Evolutionary conservation across 2,888 invertebrate species (phyloP).

Genomic region (Drosophila diplacantha): DNA sequence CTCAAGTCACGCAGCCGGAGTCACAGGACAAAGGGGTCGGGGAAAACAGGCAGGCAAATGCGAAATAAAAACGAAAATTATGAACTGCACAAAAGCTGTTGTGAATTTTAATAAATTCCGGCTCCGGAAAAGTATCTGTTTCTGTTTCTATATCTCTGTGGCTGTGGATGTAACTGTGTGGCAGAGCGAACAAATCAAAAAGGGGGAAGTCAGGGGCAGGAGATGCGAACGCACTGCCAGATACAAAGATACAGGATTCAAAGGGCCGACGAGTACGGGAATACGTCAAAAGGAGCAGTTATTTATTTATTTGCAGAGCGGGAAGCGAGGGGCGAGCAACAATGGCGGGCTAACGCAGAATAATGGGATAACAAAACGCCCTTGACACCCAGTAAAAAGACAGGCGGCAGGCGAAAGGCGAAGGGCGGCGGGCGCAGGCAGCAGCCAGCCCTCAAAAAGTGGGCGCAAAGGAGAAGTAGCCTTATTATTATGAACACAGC

Average conservation of each 20-base stretch:
- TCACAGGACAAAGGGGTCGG: conserved; percentile 29
- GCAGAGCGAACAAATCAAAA: conserved; percentile 67
- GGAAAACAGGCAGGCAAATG: conserved; percentile 54
- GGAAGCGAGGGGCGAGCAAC: conserved; percentile 32
- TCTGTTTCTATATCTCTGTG: conserved; percentile 49
- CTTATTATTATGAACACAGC: conserved; percentile 72
- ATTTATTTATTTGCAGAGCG: conserved; percentile 69
- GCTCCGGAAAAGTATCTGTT: conserved; percentile 55
- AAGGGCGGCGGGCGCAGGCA: background rate
- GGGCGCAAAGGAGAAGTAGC: conserved; percentile 59
- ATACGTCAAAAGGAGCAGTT: conserved; percentile 73
- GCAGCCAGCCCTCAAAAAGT: conserved; percentile 65
- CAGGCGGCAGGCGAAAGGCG: conserved; percentile 5
- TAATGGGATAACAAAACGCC: conserved; percentile 77
- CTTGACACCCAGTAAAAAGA: conserved; percentile 76
- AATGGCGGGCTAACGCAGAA: conserved; percentile 69
- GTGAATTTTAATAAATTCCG: conserved; percentile 75
- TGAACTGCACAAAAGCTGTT: conserved; percentile 74
- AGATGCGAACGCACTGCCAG: conserved; percentile 22
- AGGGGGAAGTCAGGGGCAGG: conserved; percentile 43
- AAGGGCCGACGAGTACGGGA: conserved; percentile 38
- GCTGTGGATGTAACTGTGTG: conserved; percentile 35
- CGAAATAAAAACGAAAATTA: conserved; percentile 71
- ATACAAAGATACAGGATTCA: conserved; percentile 26
- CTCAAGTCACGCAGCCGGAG: conserved; percentile 42